These are phyloP conservation scores for Botia kubotai DNA, from an alignment of 2,797 vertebrate species.

Conservation along the genomic window DNA sequence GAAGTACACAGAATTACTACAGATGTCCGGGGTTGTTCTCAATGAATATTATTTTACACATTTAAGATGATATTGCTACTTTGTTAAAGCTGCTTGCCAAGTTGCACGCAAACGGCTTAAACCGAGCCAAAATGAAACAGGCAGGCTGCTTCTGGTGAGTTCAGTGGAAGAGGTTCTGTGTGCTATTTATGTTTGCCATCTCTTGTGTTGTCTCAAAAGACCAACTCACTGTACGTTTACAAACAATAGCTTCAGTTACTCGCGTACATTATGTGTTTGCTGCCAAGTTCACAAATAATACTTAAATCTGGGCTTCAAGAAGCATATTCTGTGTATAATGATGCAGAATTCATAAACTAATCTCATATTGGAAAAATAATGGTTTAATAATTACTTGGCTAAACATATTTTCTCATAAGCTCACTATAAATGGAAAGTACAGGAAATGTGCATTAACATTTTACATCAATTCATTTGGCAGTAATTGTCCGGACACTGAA, in stretches of 20 bases:
- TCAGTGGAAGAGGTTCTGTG: not conserved
- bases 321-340: not conserved
- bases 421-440: constrained; percentile 1
- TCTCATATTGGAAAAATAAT: not conserved
- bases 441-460: not conserved
- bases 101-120: constrained; percentile 7
- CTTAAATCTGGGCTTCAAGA: not conserved
- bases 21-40: not conserved
- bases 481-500: not conserved
- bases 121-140: constrained; percentile 25
- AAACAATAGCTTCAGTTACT: constrained; percentile 16
- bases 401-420: not conserved
- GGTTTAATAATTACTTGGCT: not conserved
- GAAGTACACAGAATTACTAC: not conserved
- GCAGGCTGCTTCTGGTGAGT: constrained; percentile 22
- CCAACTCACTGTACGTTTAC: constrained; percentile 7
- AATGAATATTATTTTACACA: constrained; percentile 13
- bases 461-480: not conserved
- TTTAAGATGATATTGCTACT: constrained; percentile 8
- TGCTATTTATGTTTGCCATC: not conserved
- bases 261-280: not conserved
- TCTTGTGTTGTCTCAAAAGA: constrained; percentile 4
- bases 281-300: constrained; percentile 8
- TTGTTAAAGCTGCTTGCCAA: constrained; percentile 8
- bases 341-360: not conserved